Evolutionary conservation across 2,797 vertebrate genomes (phyloP), one percentile per base, ranked within the genome.

Genomic region (Chanos chanos): DNA sequence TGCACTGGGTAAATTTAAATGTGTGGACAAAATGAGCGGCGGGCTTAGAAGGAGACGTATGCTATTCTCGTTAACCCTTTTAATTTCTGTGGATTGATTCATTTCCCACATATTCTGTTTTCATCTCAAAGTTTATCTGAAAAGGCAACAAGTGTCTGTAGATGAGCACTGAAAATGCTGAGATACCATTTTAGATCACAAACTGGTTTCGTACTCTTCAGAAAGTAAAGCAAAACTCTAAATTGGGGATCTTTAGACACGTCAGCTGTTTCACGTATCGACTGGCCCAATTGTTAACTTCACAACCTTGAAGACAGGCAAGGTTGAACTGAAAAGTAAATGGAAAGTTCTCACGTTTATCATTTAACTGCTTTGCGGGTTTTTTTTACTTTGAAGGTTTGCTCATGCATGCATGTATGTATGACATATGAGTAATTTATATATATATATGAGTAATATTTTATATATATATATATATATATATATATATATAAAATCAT

Each of bases 271-370:
- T 21, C 44, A 67, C 61, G 68, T 67, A 72, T 66, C 48, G 51
- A 36, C 52, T 70, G 43, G 40, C 67, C 74, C 40, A 72, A 51
- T 27, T 75, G 63, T 76, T 69, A 75, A 66, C 73, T 82, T 72
- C 80, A 63, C 70, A 82, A 73, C 71, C 71, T 73, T 77, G 58
- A 79, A 82, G 78, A 81, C 73, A 79, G 72, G 63, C 61, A 66
- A 58, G 51, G 36, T 57, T 77, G 50, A 76, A 64, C 25, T 48
- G 65, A 66, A 68, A 51, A 73, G 68, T 74, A 54, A 66, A 74
- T 68, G 39, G 30, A 22, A 41, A 28, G 15, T 36, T 51, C 9
- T 33, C 30, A 10, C 24, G 5, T 13, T 31, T 25, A 7, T n/a
- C n/a, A n/a, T n/a, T n/a, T n/a, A n/a, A n/a, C n/a, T n/a, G n/a